Percentiles rank a stretch among this genome's conserved stretches.
These are phyloP conservation scores for Colaptes auratus DNA, from an alignment of 2,113 vertebrate species.

Conservation along the genomic window DNA sequence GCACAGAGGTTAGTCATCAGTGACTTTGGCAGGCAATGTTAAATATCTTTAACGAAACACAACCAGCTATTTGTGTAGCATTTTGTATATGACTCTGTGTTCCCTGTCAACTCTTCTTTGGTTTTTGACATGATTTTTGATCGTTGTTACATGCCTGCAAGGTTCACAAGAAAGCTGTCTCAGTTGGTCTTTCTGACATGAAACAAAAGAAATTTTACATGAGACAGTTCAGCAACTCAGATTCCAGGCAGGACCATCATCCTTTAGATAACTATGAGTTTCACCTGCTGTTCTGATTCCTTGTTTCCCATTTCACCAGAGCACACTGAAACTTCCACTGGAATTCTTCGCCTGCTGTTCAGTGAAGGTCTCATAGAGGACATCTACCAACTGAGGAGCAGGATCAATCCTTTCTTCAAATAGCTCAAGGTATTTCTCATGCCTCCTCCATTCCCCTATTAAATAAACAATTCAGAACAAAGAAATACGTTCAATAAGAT, in stretches of 20 bases:
- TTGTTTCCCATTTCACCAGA: slow-evolving; percentile 74
- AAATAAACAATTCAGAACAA: background rate
- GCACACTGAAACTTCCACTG: slow-evolving; percentile 57
- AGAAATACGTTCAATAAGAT: background rate
- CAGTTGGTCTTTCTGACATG: background rate
- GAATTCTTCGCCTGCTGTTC: slow-evolving; percentile 75
- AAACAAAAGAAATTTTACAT: background rate
- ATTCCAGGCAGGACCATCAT: background rate
- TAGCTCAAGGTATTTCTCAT: slow-evolving; percentile 79
- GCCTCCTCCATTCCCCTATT: slow-evolving; percentile 81
- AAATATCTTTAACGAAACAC: background rate
- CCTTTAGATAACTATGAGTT: background rate
- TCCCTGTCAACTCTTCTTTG: background rate
- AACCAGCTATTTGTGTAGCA: background rate
- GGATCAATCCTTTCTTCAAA: slow-evolving; percentile 75
- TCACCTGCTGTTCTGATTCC: background rate
- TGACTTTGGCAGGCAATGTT: background rate
- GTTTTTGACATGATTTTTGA: background rate
- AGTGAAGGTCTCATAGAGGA: slow-evolving; percentile 79
- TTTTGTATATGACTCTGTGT: background rate
- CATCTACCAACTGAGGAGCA: slow-evolving; percentile 26
- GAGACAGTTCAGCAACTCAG: background rate
- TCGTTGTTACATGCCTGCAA: background rate
- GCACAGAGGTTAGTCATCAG: background rate
- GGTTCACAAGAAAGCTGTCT: background rate